These are phyloP conservation scores for Pyrrhia umbra DNA, from an alignment of 2,888 invertebrate genomes.

Conservation along the genomic window DNA sequence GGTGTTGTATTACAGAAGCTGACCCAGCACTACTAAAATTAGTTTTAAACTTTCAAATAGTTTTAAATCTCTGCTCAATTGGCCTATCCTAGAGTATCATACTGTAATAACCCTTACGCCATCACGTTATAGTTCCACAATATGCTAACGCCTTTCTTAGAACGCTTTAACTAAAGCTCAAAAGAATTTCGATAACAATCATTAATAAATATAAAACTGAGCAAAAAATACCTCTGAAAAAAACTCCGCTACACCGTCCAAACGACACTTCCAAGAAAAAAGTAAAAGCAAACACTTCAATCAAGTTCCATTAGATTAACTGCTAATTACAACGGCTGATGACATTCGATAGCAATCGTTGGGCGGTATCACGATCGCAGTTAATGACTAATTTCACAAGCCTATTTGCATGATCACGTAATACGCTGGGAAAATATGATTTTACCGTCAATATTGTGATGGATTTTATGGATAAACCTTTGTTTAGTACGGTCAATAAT, in stretches of 20 bases:
- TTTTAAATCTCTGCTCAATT: no score
- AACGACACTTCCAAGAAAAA: constrained; percentile 36
- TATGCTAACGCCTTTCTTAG: background rate
- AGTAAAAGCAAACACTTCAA: constrained; percentile 44
- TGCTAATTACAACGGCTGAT: constrained; percentile 56
- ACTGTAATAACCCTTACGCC: no score
- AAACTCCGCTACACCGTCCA: background rate
- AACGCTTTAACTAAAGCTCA: background rate
- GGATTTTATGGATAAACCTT: constrained; percentile 14
- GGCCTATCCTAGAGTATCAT: no score
- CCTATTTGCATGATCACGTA: constrained; percentile 74
- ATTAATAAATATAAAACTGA: background rate
- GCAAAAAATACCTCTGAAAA: background rate
- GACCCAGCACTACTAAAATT: no score
- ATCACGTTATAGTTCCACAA: background rate
- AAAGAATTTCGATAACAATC: background rate
- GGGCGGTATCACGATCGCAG: constrained; percentile 64
- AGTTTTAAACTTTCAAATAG: no score
- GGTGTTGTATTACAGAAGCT: no score
- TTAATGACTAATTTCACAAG: constrained; percentile 73
- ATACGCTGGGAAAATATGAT: constrained; percentile 56
- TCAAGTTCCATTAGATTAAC: constrained; percentile 50
- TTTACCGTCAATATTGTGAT: constrained; percentile 43
- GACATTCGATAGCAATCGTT: constrained; percentile 62
- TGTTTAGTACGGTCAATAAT: background rate